Evolutionary conservation across 2,888 invertebrate species (phyloP), one percentile per base, ranked within the genome.

Genomic region (Conchocele bisecta): DNA sequence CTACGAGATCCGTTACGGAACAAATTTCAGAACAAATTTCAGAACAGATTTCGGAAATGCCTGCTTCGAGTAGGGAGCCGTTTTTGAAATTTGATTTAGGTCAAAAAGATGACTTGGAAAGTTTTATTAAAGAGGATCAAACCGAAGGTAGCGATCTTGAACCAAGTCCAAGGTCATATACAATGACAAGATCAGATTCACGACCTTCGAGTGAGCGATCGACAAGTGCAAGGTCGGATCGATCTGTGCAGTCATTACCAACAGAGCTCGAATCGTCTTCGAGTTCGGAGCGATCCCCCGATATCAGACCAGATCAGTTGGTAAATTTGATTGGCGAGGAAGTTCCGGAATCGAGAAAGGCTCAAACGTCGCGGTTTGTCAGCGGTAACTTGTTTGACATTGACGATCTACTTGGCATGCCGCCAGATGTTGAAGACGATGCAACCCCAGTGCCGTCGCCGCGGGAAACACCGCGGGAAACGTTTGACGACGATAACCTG

Each of bases 171-270:
- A 31, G 68, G 1, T 70, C 74, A 20, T 60, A 64, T 26, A 72
- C 75, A 9, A 31, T 57, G 1, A 70, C 67, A 24, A 68, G 63
- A 51, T 63, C 77, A 29, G 73, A 74, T n/a, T 87, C 87, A 3
- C 20, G 86, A 17, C 85, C 86, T 3, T 86, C 86, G 24, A 86
- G 86, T 70, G 81, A 72, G n/a, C n/a, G n/a, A n/a, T n/a, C n/a
- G 17, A 64, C 69, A 33, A 79, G 79, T 66, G 85, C 84, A 50
- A 50, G 79, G 7, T 85, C 84, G 0, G 44, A 73, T n/a, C 20
- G 59, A 53, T 57, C 72, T 22, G 37, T 67, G 48, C 24, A 66
- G 72, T 77, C 57, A 71, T 73, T 58, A 63, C 77, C 37, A 17
- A 65, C 26, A n/a, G 81, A 80, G 42, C 78, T 80, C 1, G 86